Percentiles rank a stretch among this genome's conserved stretches.
phyloP scores from a whole-genome alignment of 2,888 invertebrate species.

The Thecophora atra region DNA sequence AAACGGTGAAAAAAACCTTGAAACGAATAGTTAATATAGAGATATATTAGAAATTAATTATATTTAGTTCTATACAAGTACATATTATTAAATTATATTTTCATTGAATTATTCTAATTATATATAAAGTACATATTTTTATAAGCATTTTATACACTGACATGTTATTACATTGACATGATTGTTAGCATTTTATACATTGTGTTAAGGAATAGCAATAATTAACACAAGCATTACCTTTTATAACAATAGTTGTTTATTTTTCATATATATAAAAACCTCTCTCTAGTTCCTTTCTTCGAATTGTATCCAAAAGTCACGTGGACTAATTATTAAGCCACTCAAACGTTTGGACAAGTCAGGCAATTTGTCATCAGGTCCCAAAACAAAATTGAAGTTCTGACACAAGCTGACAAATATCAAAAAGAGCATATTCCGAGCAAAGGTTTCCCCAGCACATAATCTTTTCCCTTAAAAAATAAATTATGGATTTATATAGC shows the following conservation, averaged over 20 bases:
- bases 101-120: too few species aligned
- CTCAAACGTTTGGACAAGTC: slow-evolving; percentile 60
- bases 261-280: background rate
- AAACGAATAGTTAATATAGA: too few species aligned
- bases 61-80: too few species aligned
- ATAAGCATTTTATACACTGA: too few species aligned
- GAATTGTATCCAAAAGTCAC: slow-evolving; percentile 71
- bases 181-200: too few species aligned
- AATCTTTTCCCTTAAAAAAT: slow-evolving; percentile 70
- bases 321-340: slow-evolving; percentile 70
- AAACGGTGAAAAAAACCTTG: background rate
- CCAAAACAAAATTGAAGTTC: slow-evolving; percentile 70
- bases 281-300: slow-evolving; percentile 48
- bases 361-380: slow-evolving; percentile 68
- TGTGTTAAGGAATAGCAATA: too few species aligned
- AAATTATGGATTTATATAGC: slow-evolving; percentile 19
- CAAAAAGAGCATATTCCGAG: slow-evolving; percentile 74
- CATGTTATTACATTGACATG: too few species aligned
- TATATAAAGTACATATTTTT: too few species aligned
- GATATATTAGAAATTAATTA: too few species aligned
- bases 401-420: slow-evolving; percentile 72
- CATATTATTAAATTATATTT: too few species aligned
- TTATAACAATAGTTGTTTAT: too few species aligned
- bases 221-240: too few species aligned
- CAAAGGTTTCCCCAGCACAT: slow-evolving; percentile 78